Percentiles rank a stretch among this genome's conserved stretches.
Evolutionary conservation across 2,888 invertebrate genomes (phyloP).

Genomic region (Thymelicus sylvestris): DNA sequence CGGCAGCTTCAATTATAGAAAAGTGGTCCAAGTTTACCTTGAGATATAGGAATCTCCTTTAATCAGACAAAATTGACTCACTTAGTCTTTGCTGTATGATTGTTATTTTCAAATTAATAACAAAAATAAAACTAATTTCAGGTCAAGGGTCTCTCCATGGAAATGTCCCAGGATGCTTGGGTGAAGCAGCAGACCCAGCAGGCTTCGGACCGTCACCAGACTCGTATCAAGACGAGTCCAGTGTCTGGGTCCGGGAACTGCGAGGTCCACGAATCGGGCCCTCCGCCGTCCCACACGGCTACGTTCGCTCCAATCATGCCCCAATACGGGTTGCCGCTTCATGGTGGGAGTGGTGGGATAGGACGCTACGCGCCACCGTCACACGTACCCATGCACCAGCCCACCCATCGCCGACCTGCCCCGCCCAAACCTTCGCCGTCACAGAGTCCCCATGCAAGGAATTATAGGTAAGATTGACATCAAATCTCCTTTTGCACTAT

Average conservation of each 20-base stretch:
- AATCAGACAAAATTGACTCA: no score
- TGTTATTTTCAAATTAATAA: not conserved
- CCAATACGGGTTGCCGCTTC: slow-evolving; percentile 70
- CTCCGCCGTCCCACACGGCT: slow-evolving; percentile 66
- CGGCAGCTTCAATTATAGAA: no score
- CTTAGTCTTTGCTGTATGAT: not conserved
- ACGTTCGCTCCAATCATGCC: slow-evolving; percentile 78
- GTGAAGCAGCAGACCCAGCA: slow-evolving; percentile 79
- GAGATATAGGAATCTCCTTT: no score
- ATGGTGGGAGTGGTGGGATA: slow-evolving; percentile 71
- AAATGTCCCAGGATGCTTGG: slow-evolving; percentile 81
- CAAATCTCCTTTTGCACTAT: no score
- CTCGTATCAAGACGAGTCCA: slow-evolving; percentile 78
- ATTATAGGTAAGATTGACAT: slow-evolving; percentile 74
- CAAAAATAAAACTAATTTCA: slow-evolving; percentile 51
- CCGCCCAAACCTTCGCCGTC: slow-evolving; percentile 81
- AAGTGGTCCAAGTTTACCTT: no score
- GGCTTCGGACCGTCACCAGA: slow-evolving; percentile 70
- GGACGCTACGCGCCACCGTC: slow-evolving; percentile 79
- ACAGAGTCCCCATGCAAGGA: slow-evolving; percentile 82
- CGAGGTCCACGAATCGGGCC: slow-evolving; percentile 86
- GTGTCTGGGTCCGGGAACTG: slow-evolving; percentile 75
- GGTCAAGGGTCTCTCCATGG: slow-evolving; percentile 81
- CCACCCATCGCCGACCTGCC: slow-evolving; percentile 73
- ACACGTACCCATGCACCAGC: slow-evolving; percentile 85